Conservation (phyloP, 2,113 vertebrate species). For the Polypterus bichir region DNA sequence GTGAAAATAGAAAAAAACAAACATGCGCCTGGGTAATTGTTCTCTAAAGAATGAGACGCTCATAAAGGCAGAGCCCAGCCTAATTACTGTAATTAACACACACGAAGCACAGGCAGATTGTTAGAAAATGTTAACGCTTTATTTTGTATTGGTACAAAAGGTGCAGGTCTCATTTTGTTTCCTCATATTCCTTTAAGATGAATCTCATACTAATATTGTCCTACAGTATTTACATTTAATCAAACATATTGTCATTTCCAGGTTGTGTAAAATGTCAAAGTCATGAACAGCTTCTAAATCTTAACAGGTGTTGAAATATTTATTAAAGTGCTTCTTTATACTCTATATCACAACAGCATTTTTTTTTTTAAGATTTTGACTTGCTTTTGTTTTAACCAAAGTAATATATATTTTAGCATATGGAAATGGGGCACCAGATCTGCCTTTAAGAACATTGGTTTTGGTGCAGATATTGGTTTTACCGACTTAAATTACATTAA, state of each 20-base stretch:
- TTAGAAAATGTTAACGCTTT: constrained; percentile 67
- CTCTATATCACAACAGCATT: constrained; percentile 53
- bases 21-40: no score
- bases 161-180: constrained; percentile 50
- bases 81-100: not conserved
- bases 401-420: constrained; percentile 51
- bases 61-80: not conserved
- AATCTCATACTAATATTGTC: constrained; percentile 34
- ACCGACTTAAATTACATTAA: constrained; percentile 49
- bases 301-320: constrained; percentile 65
- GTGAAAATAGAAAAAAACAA: no score
- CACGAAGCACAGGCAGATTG: constrained; percentile 26
- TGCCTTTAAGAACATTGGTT: constrained; percentile 34
- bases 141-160: constrained; percentile 68
- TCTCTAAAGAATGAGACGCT: not conserved
- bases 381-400: constrained; percentile 26
- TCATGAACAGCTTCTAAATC: constrained; percentile 52
- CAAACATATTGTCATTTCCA: constrained; percentile 40
- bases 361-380: constrained; percentile 27
- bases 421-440: constrained; percentile 33
- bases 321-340: constrained; percentile 62
- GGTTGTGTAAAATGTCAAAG: constrained; percentile 40
- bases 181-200: constrained; percentile 38
- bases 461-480: constrained; percentile 35
- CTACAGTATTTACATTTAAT: constrained; percentile 50